These are phyloP conservation scores for Pocillopora damicornis DNA, from an alignment of 64 coral and sea anemone genomes.

Conservation along the genomic window DNA sequence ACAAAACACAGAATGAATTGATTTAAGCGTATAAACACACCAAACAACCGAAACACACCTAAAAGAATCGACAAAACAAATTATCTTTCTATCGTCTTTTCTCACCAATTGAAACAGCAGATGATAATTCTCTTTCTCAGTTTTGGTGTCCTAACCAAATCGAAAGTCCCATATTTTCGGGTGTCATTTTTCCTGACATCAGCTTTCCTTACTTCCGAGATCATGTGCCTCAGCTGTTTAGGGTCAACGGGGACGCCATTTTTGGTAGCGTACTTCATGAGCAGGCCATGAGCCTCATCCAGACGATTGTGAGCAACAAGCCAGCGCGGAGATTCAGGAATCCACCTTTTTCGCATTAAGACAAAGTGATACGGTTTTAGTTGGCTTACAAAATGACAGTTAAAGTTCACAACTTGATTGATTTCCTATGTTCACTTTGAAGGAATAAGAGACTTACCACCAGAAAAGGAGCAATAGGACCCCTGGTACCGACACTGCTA, in stretches of 20 bases:
- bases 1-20: not conserved
- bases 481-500: conserved; percentile 15
- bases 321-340: conserved; percentile 54
- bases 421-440: no score
- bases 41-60: not conserved
- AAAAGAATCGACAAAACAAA: no score
- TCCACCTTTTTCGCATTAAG: conserved; percentile 1
- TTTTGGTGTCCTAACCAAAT: conserved; percentile 30
- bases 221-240: not conserved
- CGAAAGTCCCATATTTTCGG: conserved; percentile 16
- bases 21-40: not conserved
- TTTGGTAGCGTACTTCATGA: conserved; percentile 44
- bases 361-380: not conserved
- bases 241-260: conserved; percentile 30
- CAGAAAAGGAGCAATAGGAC: conserved; percentile 10
- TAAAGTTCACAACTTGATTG: no score
- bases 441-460: conserved; percentile 27
- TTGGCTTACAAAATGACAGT: no score
- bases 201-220: conserved; percentile 20
- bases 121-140: conserved; percentile 53
- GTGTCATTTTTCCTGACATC: not conserved
- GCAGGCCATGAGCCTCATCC: conserved; percentile 30
- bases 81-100: not conserved
- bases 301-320: conserved; percentile 54
- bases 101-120: conserved; percentile 45